Evolutionary conservation across 2,888 invertebrate genomes (phyloP).

Genomic region (Coenonympha glycerion): DNA sequence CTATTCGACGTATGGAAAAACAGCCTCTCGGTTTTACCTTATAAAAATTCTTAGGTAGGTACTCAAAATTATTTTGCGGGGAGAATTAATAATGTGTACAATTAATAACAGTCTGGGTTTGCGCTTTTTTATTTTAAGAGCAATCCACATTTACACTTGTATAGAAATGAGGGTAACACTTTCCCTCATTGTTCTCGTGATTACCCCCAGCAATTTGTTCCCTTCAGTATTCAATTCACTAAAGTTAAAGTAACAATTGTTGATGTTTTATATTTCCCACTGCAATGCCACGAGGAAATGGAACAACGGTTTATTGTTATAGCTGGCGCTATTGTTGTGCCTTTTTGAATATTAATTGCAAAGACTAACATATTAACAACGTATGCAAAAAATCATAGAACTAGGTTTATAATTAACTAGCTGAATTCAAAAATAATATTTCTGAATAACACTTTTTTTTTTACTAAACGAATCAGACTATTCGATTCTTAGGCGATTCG

Average conservation of each 20-base stretch:
- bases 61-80: no score
- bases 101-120: conserved; percentile 12
- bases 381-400: no score
- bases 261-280: not conserved
- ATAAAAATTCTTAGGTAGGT: no score
- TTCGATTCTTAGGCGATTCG: no score
- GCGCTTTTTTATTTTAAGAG: conserved; percentile 11
- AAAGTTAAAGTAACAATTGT: conserved; percentile 3
- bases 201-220: conserved; percentile 15
- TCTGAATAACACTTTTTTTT: no score
- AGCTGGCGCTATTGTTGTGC: not conserved
- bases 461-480: no score
- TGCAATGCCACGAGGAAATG: not conserved
- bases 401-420: no score
- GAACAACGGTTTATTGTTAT: conserved; percentile 4
- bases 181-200: conserved; percentile 11
- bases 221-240: conserved; percentile 11
- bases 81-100: no score
- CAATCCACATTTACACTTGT: conserved; percentile 14
- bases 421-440: no score
- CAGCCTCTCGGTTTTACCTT: no score
- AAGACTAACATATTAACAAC: not conserved
- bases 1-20: no score
- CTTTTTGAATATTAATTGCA: conserved; percentile 3
- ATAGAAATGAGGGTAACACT: conserved; percentile 12